Conservation (phyloP, 1,140 invertebrate species). For the Eulimnadia texana region DNA sequence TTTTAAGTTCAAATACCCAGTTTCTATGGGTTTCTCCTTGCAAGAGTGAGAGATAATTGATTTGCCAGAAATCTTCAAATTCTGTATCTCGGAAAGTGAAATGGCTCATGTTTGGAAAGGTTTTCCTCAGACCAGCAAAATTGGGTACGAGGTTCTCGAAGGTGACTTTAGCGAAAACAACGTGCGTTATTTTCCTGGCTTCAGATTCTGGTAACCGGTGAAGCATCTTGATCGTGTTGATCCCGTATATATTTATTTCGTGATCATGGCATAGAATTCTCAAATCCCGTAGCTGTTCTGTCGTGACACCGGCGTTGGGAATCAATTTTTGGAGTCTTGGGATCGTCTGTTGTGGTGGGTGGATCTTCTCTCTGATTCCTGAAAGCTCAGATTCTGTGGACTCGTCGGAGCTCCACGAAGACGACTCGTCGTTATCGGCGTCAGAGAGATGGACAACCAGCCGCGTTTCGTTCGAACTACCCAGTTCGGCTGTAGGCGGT, state of each 20-base stretch:
- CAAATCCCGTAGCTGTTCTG: slow-evolving; percentile 8
- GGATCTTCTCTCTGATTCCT: background rate
- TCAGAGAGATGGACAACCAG: background rate
- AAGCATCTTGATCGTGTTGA: slow-evolving; percentile 8
- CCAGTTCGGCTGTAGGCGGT: slow-evolving; percentile 6
- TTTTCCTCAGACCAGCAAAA: background rate
- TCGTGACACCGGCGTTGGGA: background rate
- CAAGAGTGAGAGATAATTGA: slow-evolving; percentile 5
- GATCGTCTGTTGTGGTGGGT: background rate
- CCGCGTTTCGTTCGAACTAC: background rate
- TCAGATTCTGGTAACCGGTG: background rate
- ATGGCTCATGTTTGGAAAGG: slow-evolving; percentile 6
- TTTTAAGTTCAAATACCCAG: background rate
- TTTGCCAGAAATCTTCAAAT: slow-evolving; percentile 1
- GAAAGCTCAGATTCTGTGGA: slow-evolving; percentile 2
- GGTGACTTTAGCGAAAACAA: slow-evolving; percentile 4
- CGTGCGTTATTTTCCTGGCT: background rate
- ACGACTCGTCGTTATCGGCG: background rate
- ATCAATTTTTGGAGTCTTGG: background rate
- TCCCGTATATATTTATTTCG: slow-evolving; percentile 3
- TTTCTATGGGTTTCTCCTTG: background rate
- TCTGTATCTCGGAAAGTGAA: background rate
- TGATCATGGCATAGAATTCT: background rate
- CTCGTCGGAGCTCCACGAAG: slow-evolving; percentile 1
- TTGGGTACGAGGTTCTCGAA: slow-evolving; percentile 6